Evolutionary conservation across 2,888 invertebrate genomes (phyloP).

Genomic region (Xanthia togata): DNA sequence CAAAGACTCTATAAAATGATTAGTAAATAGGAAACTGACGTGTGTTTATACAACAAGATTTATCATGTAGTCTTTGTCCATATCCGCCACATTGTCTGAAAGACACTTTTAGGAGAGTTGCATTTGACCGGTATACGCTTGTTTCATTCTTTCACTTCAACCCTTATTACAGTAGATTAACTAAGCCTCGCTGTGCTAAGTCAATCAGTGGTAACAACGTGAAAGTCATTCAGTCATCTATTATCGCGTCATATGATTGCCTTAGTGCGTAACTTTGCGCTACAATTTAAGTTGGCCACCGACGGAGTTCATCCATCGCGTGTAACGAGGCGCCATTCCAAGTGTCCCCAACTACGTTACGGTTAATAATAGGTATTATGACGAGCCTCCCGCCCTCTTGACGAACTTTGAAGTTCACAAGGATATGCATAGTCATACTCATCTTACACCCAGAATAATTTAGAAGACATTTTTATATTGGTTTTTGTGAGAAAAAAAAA

Average conservation of each 20-base stretch:
- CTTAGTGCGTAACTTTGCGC: constrained; percentile 26
- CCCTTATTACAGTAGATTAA: neutral
- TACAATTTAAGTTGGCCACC: constrained; percentile 53
- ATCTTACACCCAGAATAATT: neutral
- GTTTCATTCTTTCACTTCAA: neutral
- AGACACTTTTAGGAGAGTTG: neutral
- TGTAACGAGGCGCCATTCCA: constrained; percentile 59
- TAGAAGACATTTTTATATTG: neutral
- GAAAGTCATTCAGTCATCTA: constrained; percentile 33
- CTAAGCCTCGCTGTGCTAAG: neutral
- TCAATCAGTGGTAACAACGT: constrained; percentile 8
- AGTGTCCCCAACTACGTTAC: constrained; percentile 63
- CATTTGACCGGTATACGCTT: neutral
- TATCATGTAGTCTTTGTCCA: neutral
- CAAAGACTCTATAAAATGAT: neutral
- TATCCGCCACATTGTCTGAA: too few species aligned
- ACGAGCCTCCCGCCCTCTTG: constrained; percentile 31
- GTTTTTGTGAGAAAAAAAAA: neutral
- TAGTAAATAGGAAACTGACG: neutral
- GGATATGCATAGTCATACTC: constrained; percentile 22
- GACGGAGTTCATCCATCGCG: constrained; percentile 55
- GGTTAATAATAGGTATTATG: constrained; percentile 63
- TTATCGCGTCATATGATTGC: constrained; percentile 45
- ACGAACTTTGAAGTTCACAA: constrained; percentile 31
- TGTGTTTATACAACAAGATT: neutral